Conservation (phyloP, 1,140 invertebrate genomes). For the Zaprionus ornatus region DNA sequence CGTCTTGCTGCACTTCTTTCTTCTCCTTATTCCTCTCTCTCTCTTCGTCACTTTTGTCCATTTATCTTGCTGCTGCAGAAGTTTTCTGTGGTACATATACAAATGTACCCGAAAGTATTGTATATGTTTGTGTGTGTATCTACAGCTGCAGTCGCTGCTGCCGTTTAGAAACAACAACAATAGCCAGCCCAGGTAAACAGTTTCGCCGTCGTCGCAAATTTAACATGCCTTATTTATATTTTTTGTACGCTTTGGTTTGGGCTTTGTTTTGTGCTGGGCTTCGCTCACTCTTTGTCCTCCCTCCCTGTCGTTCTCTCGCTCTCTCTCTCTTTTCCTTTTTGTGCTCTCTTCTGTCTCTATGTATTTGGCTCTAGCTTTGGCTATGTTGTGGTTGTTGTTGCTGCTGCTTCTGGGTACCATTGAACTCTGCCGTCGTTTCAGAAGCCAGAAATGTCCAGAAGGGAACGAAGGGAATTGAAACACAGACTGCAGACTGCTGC, state of each 20-base stretch:
- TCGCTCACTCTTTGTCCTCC: conserved; percentile 20
- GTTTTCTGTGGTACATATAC: conserved; percentile 1
- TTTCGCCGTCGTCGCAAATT: conserved; percentile 48
- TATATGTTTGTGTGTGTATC: conserved; percentile 22
- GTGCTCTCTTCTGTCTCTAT: conserved; percentile 37
- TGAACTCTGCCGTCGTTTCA: conserved; percentile 68
- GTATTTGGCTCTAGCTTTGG: conserved; percentile 51
- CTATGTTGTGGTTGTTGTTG: conserved; percentile 41
- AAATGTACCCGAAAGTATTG: neutral
- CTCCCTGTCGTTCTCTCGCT: neutral
- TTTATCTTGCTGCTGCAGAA: conserved; percentile 1
- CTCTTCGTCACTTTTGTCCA: conserved; percentile 2
- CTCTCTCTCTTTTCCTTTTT: conserved; percentile 44
- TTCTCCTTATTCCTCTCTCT: neutral
- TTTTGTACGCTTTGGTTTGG: conserved; percentile 47
- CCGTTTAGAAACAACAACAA: conserved; percentile 39
- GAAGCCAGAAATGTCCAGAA: conserved; percentile 62
- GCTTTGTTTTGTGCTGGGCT: conserved; percentile 61
- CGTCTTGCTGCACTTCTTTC: neutral
- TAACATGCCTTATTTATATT: conserved; percentile 59
- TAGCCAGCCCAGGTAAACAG: conserved; percentile 47
- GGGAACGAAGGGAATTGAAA: conserved; percentile 65
- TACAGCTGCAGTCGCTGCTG: conserved; percentile 46
- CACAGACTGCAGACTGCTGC: conserved; percentile 19
- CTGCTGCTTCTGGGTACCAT: conserved; percentile 64